phyloP scores from a whole-genome alignment of 1,140 invertebrate species.

The Phocides pigmalion region DNA sequence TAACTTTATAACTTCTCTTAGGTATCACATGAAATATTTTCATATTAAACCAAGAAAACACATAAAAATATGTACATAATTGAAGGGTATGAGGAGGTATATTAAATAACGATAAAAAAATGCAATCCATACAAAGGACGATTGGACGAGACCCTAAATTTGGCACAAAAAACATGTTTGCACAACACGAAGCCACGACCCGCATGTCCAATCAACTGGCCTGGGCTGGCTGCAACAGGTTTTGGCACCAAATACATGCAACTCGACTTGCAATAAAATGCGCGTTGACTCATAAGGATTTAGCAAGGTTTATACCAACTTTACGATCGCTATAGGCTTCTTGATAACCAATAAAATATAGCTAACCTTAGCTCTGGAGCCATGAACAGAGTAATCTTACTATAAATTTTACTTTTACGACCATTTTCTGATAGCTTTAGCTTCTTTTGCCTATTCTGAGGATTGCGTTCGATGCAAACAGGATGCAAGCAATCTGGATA shows the following conservation, averaged over 20 bases:
- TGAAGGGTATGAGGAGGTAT: slow-evolving; percentile 4
- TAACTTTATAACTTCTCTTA: too few species aligned
- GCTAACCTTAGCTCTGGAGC: slow-evolving; percentile 18
- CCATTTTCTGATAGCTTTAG: background rate
- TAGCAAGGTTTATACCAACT: slow-evolving; percentile 22
- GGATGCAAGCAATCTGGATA: background rate
- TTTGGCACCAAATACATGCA: slow-evolving; percentile 22
- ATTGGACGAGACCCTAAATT: slow-evolving; percentile 10
- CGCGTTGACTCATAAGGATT: slow-evolving; percentile 26
- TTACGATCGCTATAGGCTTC: slow-evolving; percentile 22
- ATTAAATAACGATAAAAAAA: slow-evolving; percentile 12
- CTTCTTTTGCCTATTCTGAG: slow-evolving; percentile 6
- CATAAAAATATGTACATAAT: background rate
- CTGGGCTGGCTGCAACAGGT: slow-evolving; percentile 14
- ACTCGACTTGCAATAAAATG: slow-evolving; percentile 20
- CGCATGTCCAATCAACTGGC: slow-evolving; percentile 15
- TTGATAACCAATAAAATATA: slow-evolving; percentile 28
- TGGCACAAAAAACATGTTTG: slow-evolving; percentile 29
- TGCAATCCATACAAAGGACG: background rate
- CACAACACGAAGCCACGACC: slow-evolving; percentile 18
- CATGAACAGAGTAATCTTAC: slow-evolving; percentile 1
- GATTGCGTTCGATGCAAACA: background rate
- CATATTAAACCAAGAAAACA: background rate
- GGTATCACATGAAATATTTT: too few species aligned
- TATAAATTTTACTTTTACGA: slow-evolving; percentile 25